These are phyloP conservation scores for Tauraco hartlaubi DNA, from an alignment of 2,797 vertebrate species.

Conservation along the genomic window DNA sequence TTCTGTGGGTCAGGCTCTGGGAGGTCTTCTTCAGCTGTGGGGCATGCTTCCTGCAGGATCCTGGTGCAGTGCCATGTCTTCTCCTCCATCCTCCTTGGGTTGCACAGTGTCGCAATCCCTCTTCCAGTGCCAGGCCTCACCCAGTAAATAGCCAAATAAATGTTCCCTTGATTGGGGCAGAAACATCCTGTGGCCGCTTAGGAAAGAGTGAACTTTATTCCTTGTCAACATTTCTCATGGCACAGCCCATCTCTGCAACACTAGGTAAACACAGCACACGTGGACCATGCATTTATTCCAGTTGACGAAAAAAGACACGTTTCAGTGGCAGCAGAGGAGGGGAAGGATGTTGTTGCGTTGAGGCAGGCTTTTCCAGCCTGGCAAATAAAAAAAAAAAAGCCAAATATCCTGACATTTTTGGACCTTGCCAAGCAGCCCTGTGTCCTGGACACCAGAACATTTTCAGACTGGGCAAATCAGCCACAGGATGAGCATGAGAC, in stretches of 20 bases:
- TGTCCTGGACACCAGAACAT: neutral
- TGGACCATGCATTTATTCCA: neutral
- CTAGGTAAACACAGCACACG: constrained; percentile 9
- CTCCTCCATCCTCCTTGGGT: neutral
- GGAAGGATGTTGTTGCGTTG: neutral
- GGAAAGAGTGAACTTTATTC: constrained; percentile 68
- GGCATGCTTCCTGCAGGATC: neutral
- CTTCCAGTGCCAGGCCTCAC: constrained; percentile 19
- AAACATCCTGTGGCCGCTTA: constrained; percentile 56
- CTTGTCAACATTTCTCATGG: constrained; percentile 30
- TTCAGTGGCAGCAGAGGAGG: neutral
- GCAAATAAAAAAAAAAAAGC: neutral
- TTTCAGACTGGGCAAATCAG: neutral
- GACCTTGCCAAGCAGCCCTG: neutral
- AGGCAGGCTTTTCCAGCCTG: neutral
- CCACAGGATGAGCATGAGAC: neutral
- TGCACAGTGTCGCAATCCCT: constrained; percentile 17
- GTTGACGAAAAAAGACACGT: neutral
- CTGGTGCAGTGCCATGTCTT: neutral
- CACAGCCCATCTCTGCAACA: neutral
- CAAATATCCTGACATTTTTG: neutral
- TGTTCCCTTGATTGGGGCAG: constrained; percentile 47
- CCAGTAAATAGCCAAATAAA: constrained; percentile 42
- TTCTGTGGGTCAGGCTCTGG: neutral
- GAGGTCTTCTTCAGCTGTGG: neutral